Base-by-base conservation (phyloP, 2,797 vertebrate genomes). In the Poeciliopsis gracilis region DNA sequence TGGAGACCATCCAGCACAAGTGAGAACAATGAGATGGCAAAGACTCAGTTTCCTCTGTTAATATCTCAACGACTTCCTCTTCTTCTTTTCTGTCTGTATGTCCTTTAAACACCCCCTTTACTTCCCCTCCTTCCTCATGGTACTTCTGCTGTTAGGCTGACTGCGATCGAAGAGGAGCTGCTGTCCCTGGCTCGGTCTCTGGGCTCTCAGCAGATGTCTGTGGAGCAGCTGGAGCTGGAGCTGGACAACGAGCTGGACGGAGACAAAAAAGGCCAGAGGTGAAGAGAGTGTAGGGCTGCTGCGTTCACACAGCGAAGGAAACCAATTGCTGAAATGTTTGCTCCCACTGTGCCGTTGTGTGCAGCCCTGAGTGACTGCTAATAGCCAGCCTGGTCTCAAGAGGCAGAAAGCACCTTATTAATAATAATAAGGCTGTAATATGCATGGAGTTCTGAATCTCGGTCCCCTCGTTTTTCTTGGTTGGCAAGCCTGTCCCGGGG, bases 1-100 rank as follows among this genome's bases (percentile, higher is more conserved):
- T 99, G 1, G 98, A 99, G 88, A 96, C 94, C 0, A 89, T 99
- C 82, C 97, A 99, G 87, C 98, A 99, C 93, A 95, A 92, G 98
- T 99, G 87, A 84, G 97, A 77, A 73, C 67, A 49, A 49, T 20
- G 57, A 70, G 61, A 85, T 78, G 30, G 77, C 76, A 69, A 6
- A 43, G 77, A 10, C 51, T 13, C 20, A 67, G 20, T 85, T 76
- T 84, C 55, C 2, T 76, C 57, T 82, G 71, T 77, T 16, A 66
- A 30, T 49, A 12, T 72, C 41, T 80, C 7, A 77, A 79, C 16
- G 45, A 72, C 74, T 90, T 80, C 78, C 78, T 77, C 33, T 20
- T 36, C 36, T 4, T 0, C 2, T 8, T 23, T 38, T 9, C 25
- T 1, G 41, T 41, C 0, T 41, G 2, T 59, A 51, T 57, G 59